phyloP scores from a whole-genome alignment of 1,140 invertebrate species.

The Atta texana region DNA sequence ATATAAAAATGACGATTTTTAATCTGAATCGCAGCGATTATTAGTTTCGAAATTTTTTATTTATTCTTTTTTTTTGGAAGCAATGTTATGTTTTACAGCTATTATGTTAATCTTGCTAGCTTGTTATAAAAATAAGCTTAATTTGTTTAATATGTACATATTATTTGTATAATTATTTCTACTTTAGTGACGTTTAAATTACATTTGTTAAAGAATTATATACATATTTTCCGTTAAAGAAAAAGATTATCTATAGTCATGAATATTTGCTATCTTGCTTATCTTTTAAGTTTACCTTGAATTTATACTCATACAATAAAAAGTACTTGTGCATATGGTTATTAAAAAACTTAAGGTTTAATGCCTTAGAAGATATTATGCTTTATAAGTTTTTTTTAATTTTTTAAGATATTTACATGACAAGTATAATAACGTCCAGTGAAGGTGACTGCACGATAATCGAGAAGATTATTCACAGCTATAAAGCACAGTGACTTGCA shows the following conservation, averaged over 20 bases:
- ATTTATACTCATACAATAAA: not conserved
- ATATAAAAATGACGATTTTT: not conserved
- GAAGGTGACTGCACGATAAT: not conserved
- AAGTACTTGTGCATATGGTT: not conserved
- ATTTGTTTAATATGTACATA: not conserved
- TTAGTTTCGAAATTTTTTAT: not conserved
- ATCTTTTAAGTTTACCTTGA: constrained; percentile 4
- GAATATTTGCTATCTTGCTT: not conserved
- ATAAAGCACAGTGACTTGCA: not conserved
- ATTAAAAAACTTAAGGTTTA: not conserved
- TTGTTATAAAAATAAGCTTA: not conserved
- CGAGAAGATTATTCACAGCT: not conserved
- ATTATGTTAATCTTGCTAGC: not conserved
- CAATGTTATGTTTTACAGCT: not conserved
- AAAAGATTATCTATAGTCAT: not conserved
- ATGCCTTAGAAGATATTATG: not conserved
- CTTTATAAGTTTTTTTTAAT: not conserved
- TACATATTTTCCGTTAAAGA: not conserved
- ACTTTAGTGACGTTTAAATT: not conserved
- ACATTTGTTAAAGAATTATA: not conserved
- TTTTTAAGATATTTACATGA: not conserved
- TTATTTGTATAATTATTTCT: not conserved
- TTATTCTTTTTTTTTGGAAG: not conserved
- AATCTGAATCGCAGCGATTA: not conserved
- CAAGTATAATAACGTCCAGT: not conserved